Conservation (phyloP, 2,888 invertebrate genomes). For the Dyspetes luteomarginatus region DNA sequence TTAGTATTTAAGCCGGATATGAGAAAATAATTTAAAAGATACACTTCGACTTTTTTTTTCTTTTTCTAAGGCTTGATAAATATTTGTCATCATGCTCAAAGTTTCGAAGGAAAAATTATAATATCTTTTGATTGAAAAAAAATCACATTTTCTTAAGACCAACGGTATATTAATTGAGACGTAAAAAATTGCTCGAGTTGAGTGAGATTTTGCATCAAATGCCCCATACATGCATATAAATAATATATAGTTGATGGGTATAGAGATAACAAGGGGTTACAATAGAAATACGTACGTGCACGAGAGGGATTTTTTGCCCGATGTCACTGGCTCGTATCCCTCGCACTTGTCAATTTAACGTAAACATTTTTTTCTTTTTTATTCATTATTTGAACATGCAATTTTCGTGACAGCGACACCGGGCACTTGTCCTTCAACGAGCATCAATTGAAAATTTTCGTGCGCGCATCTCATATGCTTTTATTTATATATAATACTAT, state of each 20-base stretch:
- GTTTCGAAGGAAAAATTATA: neutral
- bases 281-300: constrained; percentile 61
- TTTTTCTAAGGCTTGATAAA: too few relatives aligned
- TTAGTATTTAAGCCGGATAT: neutral
- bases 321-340: constrained; percentile 26
- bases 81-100: too few relatives aligned
- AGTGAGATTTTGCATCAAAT: constrained; percentile 7
- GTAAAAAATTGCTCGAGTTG: neutral
- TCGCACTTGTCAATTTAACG: neutral
- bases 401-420: constrained; percentile 34
- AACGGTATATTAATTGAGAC: neutral
- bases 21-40: neutral
- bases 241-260: constrained; percentile 38
- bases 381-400: constrained; percentile 21
- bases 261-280: constrained; percentile 58
- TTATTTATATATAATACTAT: constrained; percentile 23
- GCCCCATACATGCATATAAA: constrained; percentile 28
- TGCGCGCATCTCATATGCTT: constrained; percentile 56
- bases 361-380: neutral
- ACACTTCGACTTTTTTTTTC: neutral
- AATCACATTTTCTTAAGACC: neutral
- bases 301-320: constrained; percentile 44
- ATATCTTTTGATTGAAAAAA: neutral
- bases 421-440: constrained; percentile 47
- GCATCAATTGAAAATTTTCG: constrained; percentile 42